phyloP scores from a whole-genome alignment of 1,140 invertebrate species.

The Anastrepha ludens region DNA sequence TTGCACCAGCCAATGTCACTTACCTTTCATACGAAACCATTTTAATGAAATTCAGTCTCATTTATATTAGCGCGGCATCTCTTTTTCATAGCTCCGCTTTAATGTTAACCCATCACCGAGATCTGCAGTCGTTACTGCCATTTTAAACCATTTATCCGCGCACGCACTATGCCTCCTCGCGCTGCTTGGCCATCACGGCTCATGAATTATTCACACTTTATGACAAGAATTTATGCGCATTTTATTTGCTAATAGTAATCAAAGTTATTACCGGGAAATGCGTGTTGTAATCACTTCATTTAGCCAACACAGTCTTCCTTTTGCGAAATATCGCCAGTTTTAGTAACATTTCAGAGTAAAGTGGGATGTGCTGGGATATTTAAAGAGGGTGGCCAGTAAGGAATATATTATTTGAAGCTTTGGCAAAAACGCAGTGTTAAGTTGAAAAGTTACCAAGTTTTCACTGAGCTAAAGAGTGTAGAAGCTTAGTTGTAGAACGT shows the following conservation, averaged over 20 bases:
- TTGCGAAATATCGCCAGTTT: not conserved
- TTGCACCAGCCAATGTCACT: no score
- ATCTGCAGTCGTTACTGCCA: not conserved
- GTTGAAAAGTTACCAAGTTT: no score
- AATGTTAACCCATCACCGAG: not conserved
- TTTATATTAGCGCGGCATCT: no score
- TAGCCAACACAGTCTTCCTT: not conserved
- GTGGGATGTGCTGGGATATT: not conserved
- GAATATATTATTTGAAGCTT: no score
- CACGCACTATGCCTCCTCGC: not conserved
- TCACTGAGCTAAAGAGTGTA: no score
- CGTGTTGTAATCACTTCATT: constrained; percentile 25
- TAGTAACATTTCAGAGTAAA: not conserved
- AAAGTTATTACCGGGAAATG: constrained; percentile 42
- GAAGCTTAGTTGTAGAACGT: no score
- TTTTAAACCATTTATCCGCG: not conserved
- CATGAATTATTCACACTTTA: constrained; percentile 30
- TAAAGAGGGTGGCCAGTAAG: no score
- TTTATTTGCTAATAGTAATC: constrained; percentile 49
- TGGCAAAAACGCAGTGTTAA: no score
- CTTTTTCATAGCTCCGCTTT: no score
- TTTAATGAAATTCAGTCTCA: no score
- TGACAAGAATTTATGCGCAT: constrained; percentile 18
- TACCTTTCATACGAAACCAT: no score
- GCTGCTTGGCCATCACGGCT: not conserved